Conservation (phyloP, 2,113 vertebrate genomes). For the Bos indicus region DNA sequence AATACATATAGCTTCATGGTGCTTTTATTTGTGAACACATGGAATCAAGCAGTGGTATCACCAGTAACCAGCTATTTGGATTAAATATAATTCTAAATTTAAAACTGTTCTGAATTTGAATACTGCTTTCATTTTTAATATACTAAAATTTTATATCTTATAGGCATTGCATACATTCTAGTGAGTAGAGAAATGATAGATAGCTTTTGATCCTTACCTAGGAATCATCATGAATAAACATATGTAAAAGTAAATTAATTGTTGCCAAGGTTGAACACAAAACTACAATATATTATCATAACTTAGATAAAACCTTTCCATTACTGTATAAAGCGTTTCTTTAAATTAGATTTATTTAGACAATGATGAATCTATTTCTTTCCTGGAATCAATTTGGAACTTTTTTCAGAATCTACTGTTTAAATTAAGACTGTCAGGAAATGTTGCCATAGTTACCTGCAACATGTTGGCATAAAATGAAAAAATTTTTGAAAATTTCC, state of each 20-base stretch:
- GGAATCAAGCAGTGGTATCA: not conserved
- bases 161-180: not conserved
- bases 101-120: not conserved
- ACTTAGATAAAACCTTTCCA: not conserved
- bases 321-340: not conserved
- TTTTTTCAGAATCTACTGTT: not conserved
- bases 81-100: not conserved
- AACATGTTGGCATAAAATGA: not conserved
- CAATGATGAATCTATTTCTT: not conserved
- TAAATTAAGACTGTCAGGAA: conserved; percentile 1
- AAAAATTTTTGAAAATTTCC: not conserved
- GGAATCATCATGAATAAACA: not conserved
- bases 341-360: conserved; percentile 13
- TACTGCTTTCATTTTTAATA: not conserved
- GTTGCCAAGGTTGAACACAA: not conserved
- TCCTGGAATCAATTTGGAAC: not conserved
- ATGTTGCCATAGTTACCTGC: conserved; percentile 28
- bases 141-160: not conserved
- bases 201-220: not conserved
- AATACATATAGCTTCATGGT: not conserved
- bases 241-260: not conserved
- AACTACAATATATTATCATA: not conserved
- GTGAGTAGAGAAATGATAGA: not conserved
- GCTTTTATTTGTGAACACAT: not conserved
- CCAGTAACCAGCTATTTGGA: not conserved